Base-by-base conservation (phyloP, 2,888 invertebrate genomes). In the Dyspetes luteomarginatus region DNA sequence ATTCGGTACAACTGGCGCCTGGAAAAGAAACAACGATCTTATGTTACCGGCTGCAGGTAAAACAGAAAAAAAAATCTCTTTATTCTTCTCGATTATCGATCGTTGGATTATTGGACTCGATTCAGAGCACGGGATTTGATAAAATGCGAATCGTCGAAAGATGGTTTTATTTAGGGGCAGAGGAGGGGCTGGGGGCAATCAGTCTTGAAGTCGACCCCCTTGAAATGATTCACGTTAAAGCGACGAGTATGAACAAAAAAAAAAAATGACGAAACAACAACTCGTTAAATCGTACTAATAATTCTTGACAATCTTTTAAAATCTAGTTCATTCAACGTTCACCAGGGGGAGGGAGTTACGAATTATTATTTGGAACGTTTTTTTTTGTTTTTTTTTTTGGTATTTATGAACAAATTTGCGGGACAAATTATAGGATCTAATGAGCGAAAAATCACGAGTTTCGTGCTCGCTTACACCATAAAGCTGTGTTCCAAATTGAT, bases 401-500 rank as follows among this genome's bases (percentile, higher is more conserved):
- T n/a, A 41, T 26, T 26, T 28, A 60, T 19, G 24, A 48, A 24
- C 64, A 15, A 24, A 48, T 55, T 5, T 45, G 60, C 19, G 26
- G 19, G 17, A 48, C 4, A 26, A 26, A 19, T 28, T 24, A 55
- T 43, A 19, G n/a, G n/a, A n/a, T n/a, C 15, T 36, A 45, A 9
- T 30, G 83, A 78, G 64, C 78, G 69, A 81, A 82, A 52, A 73
- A 28, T 64, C 65, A 68, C 76, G 68, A 64, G 48, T 77, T 19
- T 72, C 76, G 65, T 73, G 67, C 74, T 85, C 79, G 85, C 89
- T 89, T 89, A 89, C 87, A 87, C 86, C 85, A 85, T 87, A 88
- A 84, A 85, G 84, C 83, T 89, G 87, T 67, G 87, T 78, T 85
- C 85, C 87, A 79, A 87, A 88, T 83, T 86, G 87, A 85, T 87